phyloP scores from a whole-genome alignment of 1,140 invertebrate genomes.

The Heliconius himera region DNA sequence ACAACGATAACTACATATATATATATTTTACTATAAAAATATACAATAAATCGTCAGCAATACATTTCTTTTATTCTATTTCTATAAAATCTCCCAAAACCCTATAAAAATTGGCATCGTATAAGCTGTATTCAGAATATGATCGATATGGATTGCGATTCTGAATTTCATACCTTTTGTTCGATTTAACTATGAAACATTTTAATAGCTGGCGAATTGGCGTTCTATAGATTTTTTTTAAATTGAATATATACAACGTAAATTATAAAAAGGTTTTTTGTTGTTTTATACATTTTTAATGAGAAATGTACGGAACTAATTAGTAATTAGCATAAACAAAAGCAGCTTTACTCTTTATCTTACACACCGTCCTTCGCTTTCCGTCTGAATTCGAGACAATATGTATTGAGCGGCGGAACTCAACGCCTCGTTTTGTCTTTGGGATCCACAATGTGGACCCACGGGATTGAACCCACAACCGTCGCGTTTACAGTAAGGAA shows the following conservation, averaged over 20 bases:
- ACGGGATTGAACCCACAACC: no score
- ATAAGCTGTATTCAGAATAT: conserved; percentile 14
- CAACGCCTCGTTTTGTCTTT: no score
- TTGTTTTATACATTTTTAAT: no score
- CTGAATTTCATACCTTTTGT: conserved; percentile 35
- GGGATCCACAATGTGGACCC: no score
- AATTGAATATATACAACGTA: neutral
- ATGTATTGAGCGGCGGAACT: no score
- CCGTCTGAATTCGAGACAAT: no score
- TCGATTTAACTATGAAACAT: conserved; percentile 25
- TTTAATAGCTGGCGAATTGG: conserved; percentile 5
- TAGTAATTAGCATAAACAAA: no score
- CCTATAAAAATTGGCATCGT: conserved; percentile 18
- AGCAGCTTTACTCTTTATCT: no score
- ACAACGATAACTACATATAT: neutral
- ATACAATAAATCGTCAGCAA: neutral
- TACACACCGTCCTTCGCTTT: no score
- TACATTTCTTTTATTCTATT: neutral
- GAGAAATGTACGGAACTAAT: no score
- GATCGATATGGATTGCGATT: conserved; percentile 35
- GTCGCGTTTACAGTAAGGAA: no score
- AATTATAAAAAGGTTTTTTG: neutral
- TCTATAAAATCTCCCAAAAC: neutral
- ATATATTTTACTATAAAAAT: neutral
- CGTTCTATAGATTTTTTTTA: neutral